These are phyloP conservation scores for Phengaris alcon DNA, from an alignment of 2,888 invertebrate genomes.

Conservation along the genomic window DNA sequence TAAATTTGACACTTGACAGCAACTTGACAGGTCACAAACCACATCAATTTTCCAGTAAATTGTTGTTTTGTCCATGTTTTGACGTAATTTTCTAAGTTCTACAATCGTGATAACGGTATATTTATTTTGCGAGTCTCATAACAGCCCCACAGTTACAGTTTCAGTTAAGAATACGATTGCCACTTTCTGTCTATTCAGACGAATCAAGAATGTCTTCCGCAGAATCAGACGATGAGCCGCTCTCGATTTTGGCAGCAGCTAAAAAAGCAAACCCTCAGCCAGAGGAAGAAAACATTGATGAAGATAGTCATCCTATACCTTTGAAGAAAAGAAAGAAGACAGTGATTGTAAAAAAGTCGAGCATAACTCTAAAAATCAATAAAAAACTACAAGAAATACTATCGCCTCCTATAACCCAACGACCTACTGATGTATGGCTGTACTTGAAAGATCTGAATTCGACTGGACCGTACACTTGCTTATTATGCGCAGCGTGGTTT, in stretches of 20 bases:
- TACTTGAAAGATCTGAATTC: conserved; percentile 72
- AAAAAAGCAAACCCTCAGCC: conserved; percentile 52
- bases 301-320: conserved; percentile 37
- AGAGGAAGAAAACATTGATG: conserved; percentile 38
- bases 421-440: conserved; percentile 71
- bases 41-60: not conserved
- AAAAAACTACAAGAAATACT: conserved; percentile 41
- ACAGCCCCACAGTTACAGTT: not conserved
- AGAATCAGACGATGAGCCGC: conserved; percentile 72
- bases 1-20: not conserved
- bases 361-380: conserved; percentile 43
- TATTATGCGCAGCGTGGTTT: conserved; percentile 72
- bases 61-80: not conserved
- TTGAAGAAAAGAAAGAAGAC: conserved; percentile 47
- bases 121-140: not conserved
- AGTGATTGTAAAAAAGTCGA: conserved; percentile 40
- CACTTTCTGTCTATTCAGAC: not conserved
- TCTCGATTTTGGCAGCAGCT: conserved; percentile 60
- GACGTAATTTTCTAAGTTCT: not conserved
- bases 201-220: conserved; percentile 50
- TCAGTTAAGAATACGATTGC: not conserved
- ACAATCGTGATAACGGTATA: not conserved
- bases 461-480: conserved; percentile 69
- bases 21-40: not conserved
- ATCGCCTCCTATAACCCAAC: conserved; percentile 51